Base-by-base conservation (phyloP, 2,888 invertebrate genomes). In the Mylabris sibirica region DNA sequence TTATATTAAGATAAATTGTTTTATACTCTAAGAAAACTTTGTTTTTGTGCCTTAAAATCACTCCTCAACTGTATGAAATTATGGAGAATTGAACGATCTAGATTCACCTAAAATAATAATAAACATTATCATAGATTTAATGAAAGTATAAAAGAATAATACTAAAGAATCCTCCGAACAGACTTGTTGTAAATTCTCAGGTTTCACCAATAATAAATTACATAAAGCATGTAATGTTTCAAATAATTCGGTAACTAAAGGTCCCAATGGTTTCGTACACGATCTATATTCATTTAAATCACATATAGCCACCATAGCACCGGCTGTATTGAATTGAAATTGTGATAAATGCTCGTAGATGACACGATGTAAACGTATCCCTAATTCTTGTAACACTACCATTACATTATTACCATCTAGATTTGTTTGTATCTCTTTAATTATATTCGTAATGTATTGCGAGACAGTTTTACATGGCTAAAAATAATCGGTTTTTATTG, bases 251-350 rank as follows among this genome's bases (percentile, higher is more conserved):
- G 91, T 91, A 49, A 98, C 93, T 63, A 96, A 86, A 2, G 93
- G 88, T 9, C 96, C 92, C 65, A 91, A 88, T 2, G 87, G 87
- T 81, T 94, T 93, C n/a, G 92, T 93, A 81, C 95, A 95, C 76
- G 94, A 94, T 22, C 98, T 89, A 85, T 99, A 99, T 85, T 98
- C 98, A 80, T 98, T 98, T 76, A 99, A 94, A 87, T 99, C 99
- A 86, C 98, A 98, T 77, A 99, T 97, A 2, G 96, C 96, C 83
- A 97, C 93, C 95, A 99, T 97, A 0, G 98, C 98, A 66, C 99
- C 98, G 60, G 96, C 93, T 5, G 96, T 95, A 84, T 95, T 97
- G 82, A 97, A 98, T 82, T 96, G 95, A 87, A 94, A 97, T 81
- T 95, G 96, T 78, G 95, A 92, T 73, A 99, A 87, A 84, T 99